A percentile compares a stretch with the other conserved stretches of the same genome.
phyloP scores from a whole-genome alignment of 2,113 vertebrate species.

The Eurystomus gularis region DNA sequence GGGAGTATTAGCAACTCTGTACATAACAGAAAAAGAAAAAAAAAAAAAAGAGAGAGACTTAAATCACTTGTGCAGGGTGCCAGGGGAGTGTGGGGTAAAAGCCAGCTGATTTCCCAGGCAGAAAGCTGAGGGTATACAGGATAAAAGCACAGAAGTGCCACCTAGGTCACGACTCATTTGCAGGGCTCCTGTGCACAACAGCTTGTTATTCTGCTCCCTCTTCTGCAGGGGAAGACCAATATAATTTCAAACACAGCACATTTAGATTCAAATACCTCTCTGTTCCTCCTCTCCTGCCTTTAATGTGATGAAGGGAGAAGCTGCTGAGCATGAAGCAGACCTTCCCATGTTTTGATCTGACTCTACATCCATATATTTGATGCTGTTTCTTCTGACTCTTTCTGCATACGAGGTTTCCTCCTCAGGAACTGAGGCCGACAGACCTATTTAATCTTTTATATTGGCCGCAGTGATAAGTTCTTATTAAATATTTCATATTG shows the following conservation, averaged over 20 bases:
- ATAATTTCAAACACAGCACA: neutral
- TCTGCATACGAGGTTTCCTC: conserved; percentile 27
- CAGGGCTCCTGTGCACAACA: neutral
- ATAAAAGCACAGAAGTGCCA: neutral
- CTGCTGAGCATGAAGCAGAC: neutral
- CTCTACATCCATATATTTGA: neutral
- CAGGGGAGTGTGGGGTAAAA: neutral
- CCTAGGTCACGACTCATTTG: accelerated
- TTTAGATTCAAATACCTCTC: neutral
- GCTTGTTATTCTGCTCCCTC: neutral
- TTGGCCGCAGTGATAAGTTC: conserved; percentile 69
- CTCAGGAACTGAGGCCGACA: conserved; percentile 28
- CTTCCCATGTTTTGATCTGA: neutral
- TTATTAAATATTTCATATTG: conserved; percentile 81
- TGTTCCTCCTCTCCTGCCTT: neutral
- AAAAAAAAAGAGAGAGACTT: neutral
- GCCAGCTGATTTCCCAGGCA: neutral
- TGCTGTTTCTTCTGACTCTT: conserved; percentile 7
- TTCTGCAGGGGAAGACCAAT: neutral
- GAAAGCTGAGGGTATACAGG: neutral
- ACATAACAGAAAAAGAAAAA: neutral
- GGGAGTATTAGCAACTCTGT: neutral
- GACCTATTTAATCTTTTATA: conserved; percentile 78
- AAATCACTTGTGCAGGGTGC: neutral
- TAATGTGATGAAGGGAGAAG: neutral